phyloP scores from a whole-genome alignment of 2,113 vertebrate species.

The Protobothrops flavoviridis region DNA sequence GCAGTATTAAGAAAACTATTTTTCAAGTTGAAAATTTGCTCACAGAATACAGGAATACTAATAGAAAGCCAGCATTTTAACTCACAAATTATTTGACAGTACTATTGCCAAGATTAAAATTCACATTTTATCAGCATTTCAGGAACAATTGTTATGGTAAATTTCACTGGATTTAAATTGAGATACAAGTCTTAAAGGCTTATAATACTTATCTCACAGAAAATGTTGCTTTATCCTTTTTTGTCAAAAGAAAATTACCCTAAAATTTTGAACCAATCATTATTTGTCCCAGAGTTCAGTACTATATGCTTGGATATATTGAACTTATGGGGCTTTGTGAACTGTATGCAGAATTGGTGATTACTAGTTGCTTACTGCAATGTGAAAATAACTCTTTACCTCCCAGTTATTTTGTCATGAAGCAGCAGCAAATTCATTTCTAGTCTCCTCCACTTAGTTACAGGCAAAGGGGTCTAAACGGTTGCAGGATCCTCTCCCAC shows the following conservation, averaged over 20 bases:
- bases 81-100: not conserved
- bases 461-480: not conserved
- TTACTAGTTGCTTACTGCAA: not conserved
- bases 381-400: not conserved
- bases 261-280: not conserved
- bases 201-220: not conserved
- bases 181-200: not conserved
- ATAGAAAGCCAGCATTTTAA: not conserved
- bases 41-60: not conserved
- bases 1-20: not conserved
- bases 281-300: not conserved
- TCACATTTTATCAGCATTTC: not conserved
- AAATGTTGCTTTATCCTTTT: not conserved
- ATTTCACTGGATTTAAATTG: not conserved
- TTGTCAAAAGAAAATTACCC: not conserved
- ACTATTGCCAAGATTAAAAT: not conserved
- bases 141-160: not conserved
- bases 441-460: not conserved
- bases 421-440: not conserved
- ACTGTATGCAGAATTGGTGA: not conserved
- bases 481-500: not conserved
- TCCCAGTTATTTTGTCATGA: not conserved
- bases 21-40: not conserved
- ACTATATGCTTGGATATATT: not conserved
- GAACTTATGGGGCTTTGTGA: not conserved